A percentile compares a stretch with the other conserved stretches of the same genome.
phyloP scores from a whole-genome alignment of 1,140 invertebrate genomes.

The Zaprionus ghesquierei region DNA sequence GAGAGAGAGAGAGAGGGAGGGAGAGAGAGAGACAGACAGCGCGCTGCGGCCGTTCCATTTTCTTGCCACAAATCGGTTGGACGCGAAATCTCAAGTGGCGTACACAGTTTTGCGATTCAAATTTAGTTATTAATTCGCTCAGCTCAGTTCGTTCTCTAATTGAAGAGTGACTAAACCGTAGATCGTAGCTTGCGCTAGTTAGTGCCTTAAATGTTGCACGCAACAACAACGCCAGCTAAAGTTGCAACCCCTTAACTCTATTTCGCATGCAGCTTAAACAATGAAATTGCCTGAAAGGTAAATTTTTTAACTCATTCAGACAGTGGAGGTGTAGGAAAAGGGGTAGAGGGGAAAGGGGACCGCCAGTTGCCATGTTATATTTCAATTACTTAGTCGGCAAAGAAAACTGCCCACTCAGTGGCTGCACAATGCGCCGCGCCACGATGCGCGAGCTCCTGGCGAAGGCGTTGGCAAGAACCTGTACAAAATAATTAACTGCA shows the following conservation, averaged over 20 bases:
- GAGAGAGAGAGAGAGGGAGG: not conserved
- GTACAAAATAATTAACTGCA: slow-evolving; percentile 78
- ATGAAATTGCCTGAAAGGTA: slow-evolving; percentile 7
- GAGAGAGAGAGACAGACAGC: not conserved
- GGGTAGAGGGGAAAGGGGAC: not conserved
- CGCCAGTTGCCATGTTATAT: slow-evolving; percentile 54
- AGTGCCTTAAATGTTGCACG: too few relatives aligned
- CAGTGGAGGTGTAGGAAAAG: slow-evolving; percentile 34
- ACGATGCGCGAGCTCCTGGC: not conserved
- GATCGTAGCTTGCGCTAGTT: too few relatives aligned
- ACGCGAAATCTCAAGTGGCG: not conserved
- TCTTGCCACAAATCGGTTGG: not conserved
- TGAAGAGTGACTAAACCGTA: too few relatives aligned
- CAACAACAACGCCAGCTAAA: too few relatives aligned
- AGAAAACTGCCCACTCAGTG: slow-evolving; percentile 33
- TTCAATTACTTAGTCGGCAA: slow-evolving; percentile 64
- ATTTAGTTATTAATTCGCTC: not conserved
- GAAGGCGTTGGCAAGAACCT: slow-evolving; percentile 60
- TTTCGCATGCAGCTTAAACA: slow-evolving; percentile 34
- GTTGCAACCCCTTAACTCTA: slow-evolving; percentile 17
- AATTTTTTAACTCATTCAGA: slow-evolving; percentile 69
- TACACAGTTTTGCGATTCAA: not conserved
- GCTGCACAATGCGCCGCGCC: slow-evolving; percentile 11
- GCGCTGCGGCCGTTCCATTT: not conserved
- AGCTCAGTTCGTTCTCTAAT: too few relatives aligned